Percentiles rank a stretch among this genome's conserved stretches.
phyloP scores from a whole-genome alignment of 2,797 vertebrate species.

The Gymnoscopelus braueri region DNA sequence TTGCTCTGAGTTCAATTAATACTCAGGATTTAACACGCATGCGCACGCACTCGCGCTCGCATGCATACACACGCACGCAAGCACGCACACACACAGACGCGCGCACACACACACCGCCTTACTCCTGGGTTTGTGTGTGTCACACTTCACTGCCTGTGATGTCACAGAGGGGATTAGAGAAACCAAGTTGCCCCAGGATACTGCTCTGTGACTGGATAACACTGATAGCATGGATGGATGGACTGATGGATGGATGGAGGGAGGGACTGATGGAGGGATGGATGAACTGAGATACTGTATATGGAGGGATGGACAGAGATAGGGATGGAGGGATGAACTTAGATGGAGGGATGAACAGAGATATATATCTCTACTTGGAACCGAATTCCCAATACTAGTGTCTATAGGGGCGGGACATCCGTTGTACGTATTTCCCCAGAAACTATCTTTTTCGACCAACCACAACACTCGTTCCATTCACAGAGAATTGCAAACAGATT shows the following conservation, averaged over 20 bases:
- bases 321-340: neutral
- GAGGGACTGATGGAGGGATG: neutral
- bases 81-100: too few species aligned
- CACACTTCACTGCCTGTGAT: too few species aligned
- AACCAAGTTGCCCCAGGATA: conserved; percentile 17
- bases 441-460: too few species aligned
- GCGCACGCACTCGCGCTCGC: neutral
- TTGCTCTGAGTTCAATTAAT: too few species aligned
- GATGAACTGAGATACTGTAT: conserved; percentile 23
- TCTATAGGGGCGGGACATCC: too few species aligned
- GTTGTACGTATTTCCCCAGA: too few species aligned
- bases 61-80: neutral
- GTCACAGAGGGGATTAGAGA: conserved; percentile 7
- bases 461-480: too few species aligned
- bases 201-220: neutral
- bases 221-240: neutral
- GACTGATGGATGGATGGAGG: conserved; percentile 1
- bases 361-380: too few species aligned
- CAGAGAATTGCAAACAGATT: too few species aligned
- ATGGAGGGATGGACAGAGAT: neutral
- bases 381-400: too few species aligned
- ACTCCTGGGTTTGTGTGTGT: neutral
- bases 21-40: too few species aligned
- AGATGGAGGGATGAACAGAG: neutral
- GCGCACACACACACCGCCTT: neutral